Base-by-base conservation (phyloP, 1,140 invertebrate species). In the Macrobrachium nipponense region DNA sequence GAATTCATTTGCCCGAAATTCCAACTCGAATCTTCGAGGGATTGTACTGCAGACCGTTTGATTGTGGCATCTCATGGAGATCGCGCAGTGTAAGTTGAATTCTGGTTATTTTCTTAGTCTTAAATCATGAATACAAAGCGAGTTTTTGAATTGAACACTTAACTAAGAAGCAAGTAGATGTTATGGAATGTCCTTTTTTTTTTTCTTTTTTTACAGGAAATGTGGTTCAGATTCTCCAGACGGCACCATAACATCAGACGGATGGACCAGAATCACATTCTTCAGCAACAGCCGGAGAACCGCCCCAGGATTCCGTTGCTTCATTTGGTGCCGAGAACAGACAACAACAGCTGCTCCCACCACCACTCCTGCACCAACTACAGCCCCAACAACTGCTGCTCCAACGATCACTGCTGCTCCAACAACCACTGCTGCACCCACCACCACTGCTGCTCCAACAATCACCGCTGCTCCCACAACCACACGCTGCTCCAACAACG, bases 241-340 rank as follows among this genome's bases (percentile, higher is more conserved):
- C 60, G 77, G 77, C 23, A 80, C 60, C 59, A 36, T 64, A 5
- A 80, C 77, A 17, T 20, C 77, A 10, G 66, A 60, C 5, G 59
- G 77, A 12, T 80, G 77, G 77, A 20, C 77, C 6, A 60, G 77
- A n/a, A 14, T 80, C 59, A 80, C 77, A 61, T 80, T 80, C 61
- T 14, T 44, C 61, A 80, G 44, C 36, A 80, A 80, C 27, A 5
- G 23, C 10, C 5, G 36, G 5, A 80, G 12, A 14, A 61, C 20
- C 7, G 77, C 60, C 60, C 44, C 3, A 36, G 77, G 77, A 8
- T 80, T 64, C 60, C 77, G 77, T 14, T 80, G 77, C 17, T 80
- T 64, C 61, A 80, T 80, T n/a, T 80, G 77, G 77, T 80, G 77
- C 27, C 77, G 61, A 15, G 20, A 36, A 18, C 27, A 64, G 12